Evolutionary conservation across 2,888 invertebrate genomes (phyloP).

Genomic region (Caenorhabditis drosophilae): DNA sequence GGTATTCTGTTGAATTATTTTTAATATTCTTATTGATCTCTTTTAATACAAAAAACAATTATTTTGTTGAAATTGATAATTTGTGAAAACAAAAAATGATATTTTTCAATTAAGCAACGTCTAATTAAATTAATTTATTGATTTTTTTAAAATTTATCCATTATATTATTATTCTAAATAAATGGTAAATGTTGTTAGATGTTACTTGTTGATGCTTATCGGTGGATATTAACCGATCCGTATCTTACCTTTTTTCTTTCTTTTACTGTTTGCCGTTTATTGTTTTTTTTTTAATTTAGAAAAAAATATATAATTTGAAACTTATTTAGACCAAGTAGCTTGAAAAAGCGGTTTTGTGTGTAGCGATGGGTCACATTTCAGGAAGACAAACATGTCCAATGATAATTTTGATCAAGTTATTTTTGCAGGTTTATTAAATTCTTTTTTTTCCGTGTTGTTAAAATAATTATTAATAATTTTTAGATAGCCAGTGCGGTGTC

Average conservation of each 20-base stretch:
- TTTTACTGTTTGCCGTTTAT: not conserved
- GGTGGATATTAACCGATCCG: not conserved
- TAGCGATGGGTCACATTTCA: slow-evolving; percentile 33
- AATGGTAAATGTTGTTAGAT: not conserved
- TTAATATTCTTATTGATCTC: slow-evolving; percentile 1
- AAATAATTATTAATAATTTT: slow-evolving; percentile 2
- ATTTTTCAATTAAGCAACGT: too few species aligned
- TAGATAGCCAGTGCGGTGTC: slow-evolving; percentile 24
- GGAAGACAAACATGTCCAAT: slow-evolving; percentile 42
- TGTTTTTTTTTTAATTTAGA: not conserved
- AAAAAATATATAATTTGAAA: too few species aligned
- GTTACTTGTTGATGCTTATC: not conserved
- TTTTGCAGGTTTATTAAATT: slow-evolving; percentile 39
- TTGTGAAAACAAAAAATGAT: too few species aligned
- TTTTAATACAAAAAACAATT: not conserved
- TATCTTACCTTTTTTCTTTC: not conserved
- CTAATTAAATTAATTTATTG: not conserved
- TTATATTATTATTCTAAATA: not conserved
- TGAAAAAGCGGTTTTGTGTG: too few species aligned
- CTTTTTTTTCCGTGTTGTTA: too few species aligned
- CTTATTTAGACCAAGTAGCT: too few species aligned
- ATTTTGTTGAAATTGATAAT: too few species aligned
- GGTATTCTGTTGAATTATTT: not conserved
- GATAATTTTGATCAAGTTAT: slow-evolving; percentile 41
- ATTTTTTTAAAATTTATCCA: not conserved